Base-by-base conservation (phyloP, 2,888 invertebrate genomes). In the Anorthoa munda region DNA sequence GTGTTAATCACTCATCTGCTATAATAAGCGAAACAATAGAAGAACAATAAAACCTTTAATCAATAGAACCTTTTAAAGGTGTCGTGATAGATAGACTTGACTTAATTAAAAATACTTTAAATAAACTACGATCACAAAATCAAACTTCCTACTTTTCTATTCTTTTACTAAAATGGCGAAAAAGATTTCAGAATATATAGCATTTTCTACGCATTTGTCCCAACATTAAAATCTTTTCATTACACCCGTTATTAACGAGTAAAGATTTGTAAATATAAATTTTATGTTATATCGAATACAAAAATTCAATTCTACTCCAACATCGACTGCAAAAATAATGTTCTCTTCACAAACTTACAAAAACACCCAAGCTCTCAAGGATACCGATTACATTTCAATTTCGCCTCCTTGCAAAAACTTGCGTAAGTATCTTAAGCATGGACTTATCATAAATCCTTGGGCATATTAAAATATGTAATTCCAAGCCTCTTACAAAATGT, bases 401-500 rank as follows among this genome's bases (percentile, higher is more conserved):
- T 70, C 15, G 45, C 3, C 17, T 11, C 15, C 18, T 9, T 23
- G 60, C 72, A 78, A 76, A 78, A 72, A 26, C 31, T 50, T 69
- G 17, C 59, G 45, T 50, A 77, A 67, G 21, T 9, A 39, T 21
- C 9, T 7, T 65, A 55, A 67, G 31, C 21, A 45, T 39, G 39
- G 12, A 74, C 63, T 67, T 73, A 66, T 63, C 23, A 75, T 66
- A 69, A 69, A 69, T 76, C 69, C 63, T 12, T 51, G 46, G 7
- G 5, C n/a, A 53, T 15, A 79, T 59, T 69, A 64, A 79, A 77
- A 61, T 81, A 69, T 65, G 56, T 79, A 83, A 72, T 70, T 61
- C 63, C 66, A 60, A 64, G 55, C 51, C 64, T 66, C 72, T 73
- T 69, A 58, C 59, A 64, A 66, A 75, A 71, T 66, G 45, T 59